Percentiles rank a stretch among this genome's conserved stretches.
Conservation (phyloP, 2,888 invertebrate genomes). For the Parochlus steinenii region DNA sequence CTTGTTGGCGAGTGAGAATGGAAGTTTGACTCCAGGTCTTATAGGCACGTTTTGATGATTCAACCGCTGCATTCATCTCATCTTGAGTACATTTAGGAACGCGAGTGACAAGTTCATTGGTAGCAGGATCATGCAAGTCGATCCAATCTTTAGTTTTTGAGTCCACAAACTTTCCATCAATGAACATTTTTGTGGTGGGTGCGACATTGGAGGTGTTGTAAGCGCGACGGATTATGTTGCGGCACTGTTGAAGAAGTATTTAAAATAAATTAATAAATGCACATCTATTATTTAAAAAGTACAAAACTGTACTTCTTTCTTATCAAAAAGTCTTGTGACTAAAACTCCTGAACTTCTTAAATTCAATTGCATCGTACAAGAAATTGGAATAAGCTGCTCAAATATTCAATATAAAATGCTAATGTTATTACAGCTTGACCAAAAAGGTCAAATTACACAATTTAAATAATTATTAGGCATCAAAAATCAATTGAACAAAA, state of each 20-base stretch:
- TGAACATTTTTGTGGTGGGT: constrained; percentile 80
- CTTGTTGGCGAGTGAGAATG: constrained; percentile 79
- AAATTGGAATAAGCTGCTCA: no score
- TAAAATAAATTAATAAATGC: no score
- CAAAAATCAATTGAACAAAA: no score
- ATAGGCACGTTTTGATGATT: constrained; percentile 63
- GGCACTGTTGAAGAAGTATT: neutral
- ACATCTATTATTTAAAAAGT: no score
- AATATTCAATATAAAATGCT: no score
- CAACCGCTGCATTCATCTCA: constrained; percentile 82
- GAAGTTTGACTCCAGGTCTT: constrained; percentile 82
- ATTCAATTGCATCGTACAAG: no score
- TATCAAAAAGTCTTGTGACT: no score
- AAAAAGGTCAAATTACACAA: no score
- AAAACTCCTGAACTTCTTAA: no score
- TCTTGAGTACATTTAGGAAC: constrained; percentile 80
- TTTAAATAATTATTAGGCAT: no score
- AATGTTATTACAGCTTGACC: no score
- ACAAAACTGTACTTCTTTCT: no score
- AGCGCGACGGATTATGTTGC: constrained; percentile 16
- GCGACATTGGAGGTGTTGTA: constrained; percentile 38
- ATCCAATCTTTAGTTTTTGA: constrained; percentile 89
- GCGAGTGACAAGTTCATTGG: constrained; percentile 63
- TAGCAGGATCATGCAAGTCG: constrained; percentile 89
- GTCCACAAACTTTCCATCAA: constrained; percentile 86